Percentiles rank a stretch among this genome's conserved stretches.
These are phyloP conservation scores for Lamellibrachia columna DNA, from an alignment of 2,888 invertebrate genomes.

Conservation along the genomic window DNA sequence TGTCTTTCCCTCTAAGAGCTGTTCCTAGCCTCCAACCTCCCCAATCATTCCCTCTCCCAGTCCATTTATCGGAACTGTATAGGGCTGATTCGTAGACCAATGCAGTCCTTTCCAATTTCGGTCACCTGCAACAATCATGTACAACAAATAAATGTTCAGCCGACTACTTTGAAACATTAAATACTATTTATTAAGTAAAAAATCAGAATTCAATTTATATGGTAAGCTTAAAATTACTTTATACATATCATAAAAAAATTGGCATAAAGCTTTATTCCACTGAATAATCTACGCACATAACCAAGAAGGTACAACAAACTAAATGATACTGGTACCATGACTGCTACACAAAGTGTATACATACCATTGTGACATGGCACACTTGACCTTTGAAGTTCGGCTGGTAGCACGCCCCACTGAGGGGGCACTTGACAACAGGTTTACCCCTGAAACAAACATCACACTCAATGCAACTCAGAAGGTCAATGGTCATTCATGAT, in stretches of 20 bases:
- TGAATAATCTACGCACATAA: not conserved
- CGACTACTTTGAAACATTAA: not conserved
- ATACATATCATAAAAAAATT: not conserved
- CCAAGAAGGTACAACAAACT: not conserved
- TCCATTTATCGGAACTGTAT: slow-evolving; percentile 68
- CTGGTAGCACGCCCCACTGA: slow-evolving; percentile 87
- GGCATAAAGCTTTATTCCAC: not conserved
- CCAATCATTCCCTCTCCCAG: not conserved
- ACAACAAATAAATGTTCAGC: not conserved
- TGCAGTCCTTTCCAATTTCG: slow-evolving; percentile 88
- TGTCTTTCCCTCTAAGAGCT: not conserved
- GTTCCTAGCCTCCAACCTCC: not conserved
- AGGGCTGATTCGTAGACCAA: slow-evolving; percentile 87
- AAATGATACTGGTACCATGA: not conserved
- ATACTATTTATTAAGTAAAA: too few relatives aligned
- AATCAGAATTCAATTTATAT: slow-evolving; percentile 58
- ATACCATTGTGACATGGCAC: slow-evolving; percentile 73
- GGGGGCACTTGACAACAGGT: slow-evolving; percentile 89
- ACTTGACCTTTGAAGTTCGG: slow-evolving; percentile 86
- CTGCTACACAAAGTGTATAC: not conserved
- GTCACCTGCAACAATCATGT: slow-evolving; percentile 68
- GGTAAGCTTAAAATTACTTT: not conserved
- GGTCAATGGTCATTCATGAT: not conserved
- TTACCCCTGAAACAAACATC: slow-evolving; percentile 75
- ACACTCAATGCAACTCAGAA: not conserved